Base-by-base conservation (phyloP, 2,113 vertebrate genomes). In the Ellobius talpinus region DNA sequence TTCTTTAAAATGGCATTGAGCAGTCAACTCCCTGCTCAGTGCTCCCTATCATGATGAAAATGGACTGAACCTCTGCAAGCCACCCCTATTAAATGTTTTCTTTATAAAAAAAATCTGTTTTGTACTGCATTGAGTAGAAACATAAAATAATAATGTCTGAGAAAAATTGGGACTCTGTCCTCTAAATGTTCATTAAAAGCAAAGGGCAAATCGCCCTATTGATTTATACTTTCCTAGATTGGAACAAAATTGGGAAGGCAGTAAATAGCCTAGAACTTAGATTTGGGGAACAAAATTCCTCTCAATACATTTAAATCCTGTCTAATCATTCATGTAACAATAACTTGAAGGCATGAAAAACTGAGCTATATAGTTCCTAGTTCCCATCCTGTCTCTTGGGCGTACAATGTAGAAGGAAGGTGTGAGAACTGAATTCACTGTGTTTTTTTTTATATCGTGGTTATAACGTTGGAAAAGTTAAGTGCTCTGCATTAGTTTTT, bases 111-210 rank as follows among this genome's bases (percentile, higher is more conserved):
- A 52, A 58, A 21, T 21, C n/a, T 55, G 10, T 36, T 88, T 93
- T 72, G 78, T 1, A 82, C 2, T 1, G 29, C 52, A 11, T 52
- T 73, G 2, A 52, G n/a, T 2, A 73, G 24, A 82, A n/a, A 66
- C 31, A 58, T 81, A 31, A 76, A 95, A 85, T 65, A 9, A 63
- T 39, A 89, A 70, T 8, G 45, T 47, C 19, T 36, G 3, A 33
- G 8, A 68, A 4, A 89, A 52, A 23, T n/a, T 47, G 47, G 87
- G 31, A 76, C 76, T 81, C 17, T 66, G 2, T 70, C 42, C 7
- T 95, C 72, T 36, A 61, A 9, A 86, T 63, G 52, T 39, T 63
- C 90, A 91, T 66, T 66, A 68, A 94, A 72, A 84, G 21, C n/a
- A 91, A 21, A 89, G 2, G 3, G 10, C 29, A 94, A 9, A 45